Base-by-base conservation (phyloP, 2,888 invertebrate species). In the Apodemia duryi region DNA sequence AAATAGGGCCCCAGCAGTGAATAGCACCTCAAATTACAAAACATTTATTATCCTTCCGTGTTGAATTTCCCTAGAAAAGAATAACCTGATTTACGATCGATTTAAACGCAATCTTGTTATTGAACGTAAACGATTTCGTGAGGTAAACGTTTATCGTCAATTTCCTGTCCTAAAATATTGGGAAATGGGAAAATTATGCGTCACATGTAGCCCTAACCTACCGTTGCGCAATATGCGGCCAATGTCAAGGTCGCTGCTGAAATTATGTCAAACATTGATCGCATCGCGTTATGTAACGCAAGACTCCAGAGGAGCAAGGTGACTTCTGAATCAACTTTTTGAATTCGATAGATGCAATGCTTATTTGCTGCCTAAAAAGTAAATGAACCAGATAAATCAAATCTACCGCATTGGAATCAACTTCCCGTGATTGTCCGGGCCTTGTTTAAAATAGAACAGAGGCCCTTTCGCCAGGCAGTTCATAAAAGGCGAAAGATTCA, bases 161-260 rank as follows among this genome's bases (percentile, higher is more conserved):
- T 65, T 63, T 63, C 63, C 63, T 13, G 57, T 57, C 29, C 57
- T 13, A n/a, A 57, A 57, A 57, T 57, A 32, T 57, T 57, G 13
- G 32, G 32, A 57, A 57, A 11, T 29, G 57, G 57, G 7, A 13
- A 57, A 57, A 57, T 57, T 32, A 57, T 57, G 57, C 57, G 57
- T 32, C 57, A 57, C 57, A 9, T 32, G 13, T 13, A 57, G 57
- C 57, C 57, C 32, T 57, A 32, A 57, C 57, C 57, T 32, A 32
- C 13, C 32, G 57, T 57, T 57, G 32, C 32, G 32, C 57, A 57
- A 57, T 54, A 10, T 74, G 75, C 76, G 76, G 78, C 66, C 71
- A 70, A 73, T 72, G 71, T 70, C 72, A 72, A 68, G 71, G 70
- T 64, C 67, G 64, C 63, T 51, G 35, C 46, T 38, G 54, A 32